phyloP scores from a whole-genome alignment of 2,113 vertebrate species.

The Sprattus sprattus region DNA sequence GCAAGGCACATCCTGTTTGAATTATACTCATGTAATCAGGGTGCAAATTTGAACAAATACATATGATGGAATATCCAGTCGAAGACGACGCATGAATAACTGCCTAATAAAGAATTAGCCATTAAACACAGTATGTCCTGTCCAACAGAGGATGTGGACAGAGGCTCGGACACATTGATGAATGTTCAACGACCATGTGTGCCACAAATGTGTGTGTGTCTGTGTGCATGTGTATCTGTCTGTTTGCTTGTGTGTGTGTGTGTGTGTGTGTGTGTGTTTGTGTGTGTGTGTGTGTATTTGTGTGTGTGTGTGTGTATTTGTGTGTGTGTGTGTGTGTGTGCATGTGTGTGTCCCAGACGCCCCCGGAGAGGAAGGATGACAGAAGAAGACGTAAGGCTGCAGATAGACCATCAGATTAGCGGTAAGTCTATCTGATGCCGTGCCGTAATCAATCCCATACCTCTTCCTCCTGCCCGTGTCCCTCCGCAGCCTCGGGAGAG shows the following conservation, averaged over 20 bases:
- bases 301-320: not conserved
- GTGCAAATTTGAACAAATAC: not conserved
- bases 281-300: not conserved
- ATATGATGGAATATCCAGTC: not conserved
- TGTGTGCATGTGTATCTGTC: not conserved
- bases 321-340: not conserved
- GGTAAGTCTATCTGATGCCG: constrained; percentile 65
- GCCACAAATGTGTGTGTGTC: not conserved
- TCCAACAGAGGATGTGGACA: not conserved
- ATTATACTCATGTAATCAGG: not conserved
- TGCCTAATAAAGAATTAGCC: constrained; percentile 7
- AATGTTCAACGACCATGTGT: not conserved
- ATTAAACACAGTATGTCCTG: not conserved
- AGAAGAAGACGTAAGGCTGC: constrained; percentile 73
- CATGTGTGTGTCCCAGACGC: not conserved
- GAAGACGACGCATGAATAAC: not conserved
- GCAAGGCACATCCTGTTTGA: not conserved
- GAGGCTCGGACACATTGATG: not conserved
- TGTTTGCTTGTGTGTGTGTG: constrained; percentile 13
- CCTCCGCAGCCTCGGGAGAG: not conserved
- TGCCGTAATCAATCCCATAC: constrained; percentile 70
- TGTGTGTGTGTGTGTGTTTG: not conserved
- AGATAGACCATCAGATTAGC: constrained; percentile 73
- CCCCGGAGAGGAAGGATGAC: constrained; percentile 57
- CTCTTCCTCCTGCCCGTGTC: constrained; percentile 40